Evolutionary conservation across 1,140 invertebrate species (phyloP), one percentile per base, ranked within the genome.

Genomic region (Radopholus similis): DNA sequence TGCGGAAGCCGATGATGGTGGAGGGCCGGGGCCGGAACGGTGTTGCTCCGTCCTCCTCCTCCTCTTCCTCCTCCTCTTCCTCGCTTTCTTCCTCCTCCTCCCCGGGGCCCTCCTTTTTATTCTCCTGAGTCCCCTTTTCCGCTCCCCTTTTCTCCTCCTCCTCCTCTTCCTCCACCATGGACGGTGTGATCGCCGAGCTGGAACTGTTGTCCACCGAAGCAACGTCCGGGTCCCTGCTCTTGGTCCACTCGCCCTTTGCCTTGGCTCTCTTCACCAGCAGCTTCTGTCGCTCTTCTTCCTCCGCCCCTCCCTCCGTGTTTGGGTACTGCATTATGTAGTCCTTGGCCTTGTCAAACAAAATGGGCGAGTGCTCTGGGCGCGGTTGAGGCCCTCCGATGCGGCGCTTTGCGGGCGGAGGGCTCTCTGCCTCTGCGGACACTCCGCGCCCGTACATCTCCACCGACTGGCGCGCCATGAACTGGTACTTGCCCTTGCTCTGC

Each of bases 401-500:
- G 9, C 64, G 64, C 49, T 71, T 65, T 8, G 66, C 26, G 18
- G 66, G 54, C 23, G 72, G 77, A 18, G 78, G 78, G 32, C 66
- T 79, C 53, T 78, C 79, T 32, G 71, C 65, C 71, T 81, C 78
- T 30, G 75, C 78, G 28, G 80, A 82, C 57, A 81, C 77, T 15
- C 78, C 78, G 44, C 78, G 70, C 26, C 80, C 80, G 58, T 81
- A 81, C 37, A 74, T 56, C 49, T 80, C 72, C 26, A 80, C 64
- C 51, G 68, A 66, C 42, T 62, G 66, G 68, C 78, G 78, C 71
- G 78, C 40, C 47, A 79, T 42, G 11, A 40, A 53, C 68, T 80
- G 78, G 62, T 81, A 81, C 68, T 81, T 81, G 38, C 79, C 79
- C 66, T 81, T 81, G 44, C 75, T 78, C 53, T 81, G 76, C 30